Evolutionary conservation across 2,113 vertebrate species (phyloP).

Genomic region (Cinclus cinclus): DNA sequence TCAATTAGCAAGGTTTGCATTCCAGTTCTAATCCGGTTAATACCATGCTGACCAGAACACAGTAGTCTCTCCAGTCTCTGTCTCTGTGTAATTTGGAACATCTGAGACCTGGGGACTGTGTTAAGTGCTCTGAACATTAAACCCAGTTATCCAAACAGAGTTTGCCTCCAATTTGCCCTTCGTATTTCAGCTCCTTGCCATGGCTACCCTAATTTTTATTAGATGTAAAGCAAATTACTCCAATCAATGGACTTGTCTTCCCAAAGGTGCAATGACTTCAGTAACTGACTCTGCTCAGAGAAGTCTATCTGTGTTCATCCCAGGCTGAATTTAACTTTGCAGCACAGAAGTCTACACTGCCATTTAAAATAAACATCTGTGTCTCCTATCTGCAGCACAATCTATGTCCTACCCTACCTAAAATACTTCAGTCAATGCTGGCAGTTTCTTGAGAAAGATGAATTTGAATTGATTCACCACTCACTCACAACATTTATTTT

Average conservation of each 20-base stretch:
- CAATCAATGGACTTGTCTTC: not conserved
- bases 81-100: constrained; percentile 46
- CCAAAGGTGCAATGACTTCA: not conserved
- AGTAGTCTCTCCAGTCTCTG: constrained; percentile 15
- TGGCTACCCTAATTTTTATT: not conserved
- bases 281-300: not conserved
- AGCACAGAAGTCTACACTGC: not conserved
- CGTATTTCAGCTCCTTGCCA: constrained; percentile 29
- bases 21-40: constrained; percentile 53
- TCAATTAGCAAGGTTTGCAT: constrained; percentile 49
- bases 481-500: not conserved
- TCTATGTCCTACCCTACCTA: not conserved
- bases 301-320: not conserved
- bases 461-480: not conserved
- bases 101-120: constrained; percentile 1
- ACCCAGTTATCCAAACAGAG: constrained; percentile 12
- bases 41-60: constrained; percentile 4
- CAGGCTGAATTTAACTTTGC: not conserved
- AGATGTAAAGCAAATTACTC: constrained; percentile 4
- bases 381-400: not conserved
- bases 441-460: not conserved
- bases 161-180: not conserved
- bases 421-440: not conserved
- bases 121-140: constrained; percentile 42
- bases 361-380: not conserved